Evolutionary conservation across 1,140 invertebrate genomes (phyloP).

Genomic region (Cydia fagiglandana): DNA sequence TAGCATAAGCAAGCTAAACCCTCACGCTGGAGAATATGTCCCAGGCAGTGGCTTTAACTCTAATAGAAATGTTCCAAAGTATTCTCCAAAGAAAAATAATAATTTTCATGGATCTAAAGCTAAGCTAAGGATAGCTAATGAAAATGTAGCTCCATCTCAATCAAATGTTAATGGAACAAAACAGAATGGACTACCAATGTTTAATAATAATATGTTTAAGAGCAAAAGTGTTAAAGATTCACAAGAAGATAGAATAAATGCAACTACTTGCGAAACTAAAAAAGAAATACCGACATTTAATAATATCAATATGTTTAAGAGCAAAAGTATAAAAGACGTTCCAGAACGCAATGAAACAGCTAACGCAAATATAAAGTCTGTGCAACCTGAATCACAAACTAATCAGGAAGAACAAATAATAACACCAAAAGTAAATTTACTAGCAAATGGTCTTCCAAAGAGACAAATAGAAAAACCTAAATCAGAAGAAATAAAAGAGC

Average conservation of each 20-base stretch:
- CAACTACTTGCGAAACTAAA: background rate
- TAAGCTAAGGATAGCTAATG: background rate
- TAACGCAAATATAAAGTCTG: background rate
- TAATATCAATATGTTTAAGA: slow-evolving; percentile 10
- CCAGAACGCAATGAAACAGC: background rate
- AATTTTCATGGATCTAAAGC: background rate
- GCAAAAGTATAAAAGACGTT: background rate
- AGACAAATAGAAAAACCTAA: slow-evolving; percentile 6
- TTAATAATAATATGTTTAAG: slow-evolving; percentile 16
- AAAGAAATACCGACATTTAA: background rate
- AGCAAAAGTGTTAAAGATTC: background rate
- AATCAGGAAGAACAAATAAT: background rate
- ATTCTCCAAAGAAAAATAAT: slow-evolving; percentile 5
- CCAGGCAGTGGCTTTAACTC: slow-evolving; percentile 36
- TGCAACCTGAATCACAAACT: background rate
- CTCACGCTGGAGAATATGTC: slow-evolving; percentile 53
- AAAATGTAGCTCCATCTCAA: background rate
- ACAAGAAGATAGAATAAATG: background rate
- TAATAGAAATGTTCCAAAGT: background rate
- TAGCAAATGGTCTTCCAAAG: background rate
- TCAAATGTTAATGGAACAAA: background rate
- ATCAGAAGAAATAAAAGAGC: slow-evolving; percentile 39
- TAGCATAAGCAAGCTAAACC: slow-evolving; percentile 56
- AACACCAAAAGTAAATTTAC: background rate
- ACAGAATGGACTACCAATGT: background rate